Evolutionary conservation across 1,140 invertebrate genomes (phyloP).

Genomic region (Dreissena polymorpha): DNA sequence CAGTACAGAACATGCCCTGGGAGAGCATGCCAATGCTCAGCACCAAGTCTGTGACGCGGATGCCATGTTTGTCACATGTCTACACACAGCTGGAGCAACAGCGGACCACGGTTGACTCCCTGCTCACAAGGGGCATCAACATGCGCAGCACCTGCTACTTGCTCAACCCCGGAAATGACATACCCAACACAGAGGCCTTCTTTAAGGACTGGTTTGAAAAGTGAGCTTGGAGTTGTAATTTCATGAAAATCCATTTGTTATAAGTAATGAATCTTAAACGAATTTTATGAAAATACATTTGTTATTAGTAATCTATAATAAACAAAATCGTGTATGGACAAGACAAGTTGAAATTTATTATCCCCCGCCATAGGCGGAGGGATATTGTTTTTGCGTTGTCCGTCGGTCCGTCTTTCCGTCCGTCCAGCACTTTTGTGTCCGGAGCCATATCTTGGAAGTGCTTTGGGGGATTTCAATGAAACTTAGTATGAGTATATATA

Average conservation of each 20-base stretch:
- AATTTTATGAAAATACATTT: too few relatives aligned
- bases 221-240: constrained; percentile 56
- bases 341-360: too few relatives aligned
- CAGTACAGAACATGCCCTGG: constrained; percentile 87
- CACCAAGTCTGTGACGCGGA: constrained; percentile 85
- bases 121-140: constrained; percentile 82
- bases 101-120: constrained; percentile 77
- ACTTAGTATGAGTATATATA: too few relatives aligned
- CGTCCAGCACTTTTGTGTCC: too few relatives aligned
- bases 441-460: too few relatives aligned
- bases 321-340: too few relatives aligned
- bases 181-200: constrained; percentile 85
- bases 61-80: constrained; percentile 87
- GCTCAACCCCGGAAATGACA: constrained; percentile 86
- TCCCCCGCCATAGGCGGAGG: too few relatives aligned
- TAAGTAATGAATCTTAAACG: not conserved
- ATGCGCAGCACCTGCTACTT: constrained; percentile 83
- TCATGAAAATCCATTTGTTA: not conserved
- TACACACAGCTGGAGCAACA: constrained; percentile 83
- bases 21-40: constrained; percentile 85
- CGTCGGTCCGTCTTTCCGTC: too few relatives aligned
- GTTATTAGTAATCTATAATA: too few relatives aligned
- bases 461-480: too few relatives aligned
- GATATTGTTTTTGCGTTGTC: too few relatives aligned
- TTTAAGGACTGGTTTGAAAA: constrained; percentile 80